phyloP scores from a whole-genome alignment of 2,797 vertebrate species.

The Anguilla pacifica region DNA sequence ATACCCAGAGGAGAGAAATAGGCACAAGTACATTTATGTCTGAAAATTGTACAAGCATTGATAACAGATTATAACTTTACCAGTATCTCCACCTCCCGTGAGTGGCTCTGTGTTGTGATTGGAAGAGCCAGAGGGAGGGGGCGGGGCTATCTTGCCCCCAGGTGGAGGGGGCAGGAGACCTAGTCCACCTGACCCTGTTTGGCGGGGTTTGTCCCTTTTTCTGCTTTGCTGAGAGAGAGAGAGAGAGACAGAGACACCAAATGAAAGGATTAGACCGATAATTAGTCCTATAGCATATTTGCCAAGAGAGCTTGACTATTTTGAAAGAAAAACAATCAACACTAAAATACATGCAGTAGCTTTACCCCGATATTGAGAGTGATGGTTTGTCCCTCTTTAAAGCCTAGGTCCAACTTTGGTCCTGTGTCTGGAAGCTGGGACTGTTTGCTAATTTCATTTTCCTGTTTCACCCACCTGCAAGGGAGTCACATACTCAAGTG shows the following conservation, averaged over 20 bases:
- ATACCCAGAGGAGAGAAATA: background rate
- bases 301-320: background rate
- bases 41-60: background rate
- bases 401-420: conserved; percentile 91
- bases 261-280: background rate
- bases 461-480: conserved; percentile 92
- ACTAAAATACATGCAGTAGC: background rate
- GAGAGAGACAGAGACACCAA: no score
- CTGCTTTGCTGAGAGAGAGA: conserved; percentile 75
- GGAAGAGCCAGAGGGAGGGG: conserved; percentile 66
- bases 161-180: conserved; percentile 90
- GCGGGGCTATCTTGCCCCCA: conserved; percentile 80
- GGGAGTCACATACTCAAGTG: background rate
- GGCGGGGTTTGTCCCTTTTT: conserved; percentile 83
- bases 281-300: background rate
- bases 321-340: background rate
- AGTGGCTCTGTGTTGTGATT: conserved; percentile 66
- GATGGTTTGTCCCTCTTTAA: conserved; percentile 96
- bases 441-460: conserved; percentile 87
- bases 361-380: conserved; percentile 91
- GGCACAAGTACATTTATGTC: background rate
- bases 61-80: conserved; percentile 41
- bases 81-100: conserved; percentile 58
- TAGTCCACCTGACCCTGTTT: conserved; percentile 77
- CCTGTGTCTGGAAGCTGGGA: conserved; percentile 81